A percentile compares a stretch with the other conserved stretches of the same genome.
Conservation (phyloP, 2,113 vertebrate species). For the Atherinomorus stipes region DNA sequence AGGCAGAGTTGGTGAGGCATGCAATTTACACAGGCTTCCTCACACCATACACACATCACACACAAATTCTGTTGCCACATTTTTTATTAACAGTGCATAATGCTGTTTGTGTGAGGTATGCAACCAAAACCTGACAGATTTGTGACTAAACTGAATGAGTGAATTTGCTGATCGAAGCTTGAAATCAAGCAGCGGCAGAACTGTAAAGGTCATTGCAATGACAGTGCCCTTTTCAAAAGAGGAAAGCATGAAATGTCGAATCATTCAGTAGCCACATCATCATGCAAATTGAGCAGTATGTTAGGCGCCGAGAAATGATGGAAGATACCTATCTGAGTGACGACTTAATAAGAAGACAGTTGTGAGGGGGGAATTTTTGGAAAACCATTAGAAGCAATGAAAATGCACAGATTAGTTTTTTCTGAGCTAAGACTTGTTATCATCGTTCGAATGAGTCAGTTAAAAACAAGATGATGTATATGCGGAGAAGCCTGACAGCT, state of each 20-base stretch:
- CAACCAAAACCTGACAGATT: constrained; percentile 42
- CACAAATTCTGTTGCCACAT: background rate
- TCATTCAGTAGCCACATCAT: constrained; percentile 55
- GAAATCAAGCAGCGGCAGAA: constrained; percentile 50
- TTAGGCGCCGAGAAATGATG: constrained; percentile 29
- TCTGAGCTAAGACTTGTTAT: constrained; percentile 2
- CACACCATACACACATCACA: no score
- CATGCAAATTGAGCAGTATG: constrained; percentile 53
- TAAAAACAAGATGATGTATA: background rate
- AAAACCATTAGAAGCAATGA: constrained; percentile 22
- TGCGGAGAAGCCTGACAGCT: background rate
- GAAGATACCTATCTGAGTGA: constrained; percentile 52
- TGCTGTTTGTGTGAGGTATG: constrained; percentile 21
- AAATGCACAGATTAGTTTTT: constrained; percentile 18
- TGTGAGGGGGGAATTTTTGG: constrained; percentile 24
- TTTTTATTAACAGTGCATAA: background rate
- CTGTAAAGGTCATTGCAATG: constrained; percentile 83
- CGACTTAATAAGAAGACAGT: constrained; percentile 31
- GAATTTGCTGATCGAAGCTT: constrained; percentile 48
- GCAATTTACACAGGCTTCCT: background rate
- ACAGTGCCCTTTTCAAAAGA: constrained; percentile 76
- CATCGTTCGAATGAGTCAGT: constrained; percentile 12
- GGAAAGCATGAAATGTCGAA: constrained; percentile 69
- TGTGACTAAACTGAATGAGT: constrained; percentile 36
- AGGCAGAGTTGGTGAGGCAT: constrained; percentile 35